Evolutionary conservation across 2,797 vertebrate genomes (phyloP).

Genomic region (Pyrocephalus nanus): DNA sequence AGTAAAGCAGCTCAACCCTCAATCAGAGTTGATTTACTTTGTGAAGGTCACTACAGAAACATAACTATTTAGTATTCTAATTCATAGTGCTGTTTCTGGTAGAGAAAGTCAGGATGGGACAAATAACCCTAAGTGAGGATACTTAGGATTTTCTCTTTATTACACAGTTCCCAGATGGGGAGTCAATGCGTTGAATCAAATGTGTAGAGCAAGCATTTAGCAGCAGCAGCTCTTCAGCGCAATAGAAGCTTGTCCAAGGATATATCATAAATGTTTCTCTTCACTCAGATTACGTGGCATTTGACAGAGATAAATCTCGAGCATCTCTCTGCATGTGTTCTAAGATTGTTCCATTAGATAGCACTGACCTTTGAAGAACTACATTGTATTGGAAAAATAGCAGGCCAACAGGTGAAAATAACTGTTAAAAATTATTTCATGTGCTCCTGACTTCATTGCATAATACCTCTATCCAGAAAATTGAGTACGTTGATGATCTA

Average conservation of each 20-base stretch:
- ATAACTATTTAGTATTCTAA: neutral
- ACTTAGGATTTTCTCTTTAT: neutral
- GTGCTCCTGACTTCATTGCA: neutral
- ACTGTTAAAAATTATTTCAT: neutral
- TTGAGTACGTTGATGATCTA: neutral
- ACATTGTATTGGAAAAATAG: neutral
- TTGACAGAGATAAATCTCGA: neutral
- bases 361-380: neutral
- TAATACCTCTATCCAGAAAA: neutral
- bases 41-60: neutral
- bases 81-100: neutral
- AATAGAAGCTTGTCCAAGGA: neutral
- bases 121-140: neutral
- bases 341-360: neutral
- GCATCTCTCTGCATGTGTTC: neutral
- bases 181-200: neutral
- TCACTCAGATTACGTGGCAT: neutral
- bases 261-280: neutral
- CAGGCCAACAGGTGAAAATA: neutral
- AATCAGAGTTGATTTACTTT: neutral
- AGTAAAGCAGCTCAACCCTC: neutral
- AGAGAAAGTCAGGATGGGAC: neutral
- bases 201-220: neutral
- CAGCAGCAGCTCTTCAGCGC: neutral
- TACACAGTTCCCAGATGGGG: neutral